Evolutionary conservation across 1,140 invertebrate genomes (phyloP), one percentile per base, ranked within the genome.

Genomic region (Coelopa frigida): DNA sequence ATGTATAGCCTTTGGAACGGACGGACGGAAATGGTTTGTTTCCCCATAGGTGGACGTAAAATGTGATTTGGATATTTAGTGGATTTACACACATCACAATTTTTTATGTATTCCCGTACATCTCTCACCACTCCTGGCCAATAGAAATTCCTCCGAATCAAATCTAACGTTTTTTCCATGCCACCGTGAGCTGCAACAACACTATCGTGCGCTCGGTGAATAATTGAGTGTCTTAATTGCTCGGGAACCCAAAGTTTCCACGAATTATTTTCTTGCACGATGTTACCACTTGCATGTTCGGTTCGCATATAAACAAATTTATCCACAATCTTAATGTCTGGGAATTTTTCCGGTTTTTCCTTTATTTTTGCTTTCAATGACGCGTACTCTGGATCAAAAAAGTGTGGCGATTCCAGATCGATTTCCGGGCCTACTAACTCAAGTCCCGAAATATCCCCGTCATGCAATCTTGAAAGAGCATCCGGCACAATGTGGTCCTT

Each of bases 391-490:
- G 24, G 33, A 11, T 17, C 15, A 15, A 37, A 6, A 21, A 46
- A 46, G n/a, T 37, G 20, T 17, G 44, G 35, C 5, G 44, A 46
- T 11, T 46, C 22, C 22, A 46, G 15, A 24, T 37, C 44, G 15
- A 46, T 46, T 37, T 17, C 32, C 15, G 22, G 22, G 1, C 20
- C 35, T 12, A 18, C 4, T n/a, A 31, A 31, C 8, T 31, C 41
- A n/a, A n/a, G n/a, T n/a, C n/a, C n/a, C n/a, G 15, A 38, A 18
- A 12, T 18, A 20, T 38, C 38, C 52, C 55, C 10, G 57, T 36
- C 50, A 52, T 53, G 24, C 47, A 51, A 35, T 53, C 54, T n/a
- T 35, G 58, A 44, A 10, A 44, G 17, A 14, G 41, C 41, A 44
- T 44, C 41, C 11, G 41, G 41, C 14, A 44, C 41, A 11, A 32